Percentiles rank a stretch among this genome's conserved stretches.
Evolutionary conservation across 2,797 vertebrate genomes (phyloP).

Genomic region (Gymnoscopelus braueri): DNA sequence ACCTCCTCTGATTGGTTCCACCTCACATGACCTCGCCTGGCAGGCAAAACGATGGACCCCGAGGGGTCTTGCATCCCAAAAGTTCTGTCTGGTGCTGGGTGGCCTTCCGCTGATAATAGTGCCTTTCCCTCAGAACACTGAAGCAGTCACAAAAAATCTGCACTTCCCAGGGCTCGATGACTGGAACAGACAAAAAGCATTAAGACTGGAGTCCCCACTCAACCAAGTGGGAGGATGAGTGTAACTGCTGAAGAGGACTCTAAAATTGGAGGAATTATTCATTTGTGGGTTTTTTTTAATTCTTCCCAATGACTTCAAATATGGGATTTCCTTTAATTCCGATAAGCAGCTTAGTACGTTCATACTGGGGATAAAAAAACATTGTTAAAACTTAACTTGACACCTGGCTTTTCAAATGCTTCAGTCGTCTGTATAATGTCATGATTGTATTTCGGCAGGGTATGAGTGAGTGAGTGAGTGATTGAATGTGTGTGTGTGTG

Average conservation of each 20-base stretch:
- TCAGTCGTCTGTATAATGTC: slow-evolving; percentile 31
- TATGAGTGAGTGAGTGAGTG: slow-evolving; percentile 42
- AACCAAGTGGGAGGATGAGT: slow-evolving; percentile 35
- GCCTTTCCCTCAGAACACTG: slow-evolving; percentile 67
- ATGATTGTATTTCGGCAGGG: slow-evolving; percentile 63
- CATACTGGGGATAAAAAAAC: slow-evolving; percentile 36
- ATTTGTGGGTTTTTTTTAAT: slow-evolving; percentile 25
- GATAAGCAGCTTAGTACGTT: slow-evolving; percentile 34
- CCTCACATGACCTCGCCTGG: slow-evolving; percentile 39
- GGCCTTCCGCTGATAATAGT: slow-evolving; percentile 65
- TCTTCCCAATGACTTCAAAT: slow-evolving; percentile 38
- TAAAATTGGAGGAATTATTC: slow-evolving; percentile 44
- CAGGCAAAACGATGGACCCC: slow-evolving; percentile 28
- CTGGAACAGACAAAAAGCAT: slow-evolving; percentile 35
- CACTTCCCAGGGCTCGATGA: slow-evolving; percentile 38
- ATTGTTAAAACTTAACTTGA: slow-evolving; percentile 19
- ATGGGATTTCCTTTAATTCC: slow-evolving; percentile 46
- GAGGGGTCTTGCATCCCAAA: slow-evolving; percentile 8
- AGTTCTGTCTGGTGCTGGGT: slow-evolving; percentile 31
- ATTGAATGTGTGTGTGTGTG: slow-evolving; percentile 33
- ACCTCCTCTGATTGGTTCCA: slow-evolving; percentile 44
- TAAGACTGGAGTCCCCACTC: slow-evolving; percentile 27
- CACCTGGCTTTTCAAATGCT: slow-evolving; percentile 42
- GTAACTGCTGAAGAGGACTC: slow-evolving; percentile 41
- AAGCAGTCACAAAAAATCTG: slow-evolving; percentile 37